Base-by-base conservation (phyloP, 2,888 invertebrate genomes). In the Eupithecia centaureata region DNA sequence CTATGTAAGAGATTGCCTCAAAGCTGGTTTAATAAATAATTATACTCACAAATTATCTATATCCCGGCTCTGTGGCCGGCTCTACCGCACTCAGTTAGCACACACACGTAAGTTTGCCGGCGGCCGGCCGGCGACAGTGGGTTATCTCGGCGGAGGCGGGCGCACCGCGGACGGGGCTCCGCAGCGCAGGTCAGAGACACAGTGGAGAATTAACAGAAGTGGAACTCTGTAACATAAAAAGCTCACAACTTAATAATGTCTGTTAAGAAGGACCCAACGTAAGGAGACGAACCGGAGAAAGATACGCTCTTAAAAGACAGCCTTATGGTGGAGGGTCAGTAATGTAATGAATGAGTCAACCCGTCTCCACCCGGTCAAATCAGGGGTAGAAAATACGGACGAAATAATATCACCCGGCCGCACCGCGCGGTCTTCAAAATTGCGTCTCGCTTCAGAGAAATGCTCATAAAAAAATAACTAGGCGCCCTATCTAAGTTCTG, bases 71-170 rank as follows among this genome's bases (percentile, higher is more conserved):
- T 61, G 66, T 65, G 69, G 68, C 71, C 71, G 70, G 70, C 56
- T 70, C 58, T 59, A 68, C 61, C 61, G 69, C 69, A 76, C 73
- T 74, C 67, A 70, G 63, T 63, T 71, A 71, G 73, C 68, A 74
- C 73, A 74, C 70, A 74, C 73, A 69, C 66, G 67, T 67, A 71
- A 67, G 75, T 69, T 66, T 59, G 65, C 70, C 68, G 72, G 72
- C 70, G 47, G 74, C 74, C 73, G 74, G 74, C 72, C 73, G 72
- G 73, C 73, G 58, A 72, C 59, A 70, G 71, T 66, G 65, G 69
- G 64, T 68, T 73, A 71, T 69, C 75, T 68, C 25, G 67, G 54
- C 38, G 66, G 60, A 68, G 59, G 52, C 27, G 51, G 61, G 67
- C 47, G 61, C 28, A 54, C 2, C 28, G 63, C 30, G 63, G 69